Conservation (phyloP, 2,888 invertebrate genomes). For the Fragum sueziense region DNA sequence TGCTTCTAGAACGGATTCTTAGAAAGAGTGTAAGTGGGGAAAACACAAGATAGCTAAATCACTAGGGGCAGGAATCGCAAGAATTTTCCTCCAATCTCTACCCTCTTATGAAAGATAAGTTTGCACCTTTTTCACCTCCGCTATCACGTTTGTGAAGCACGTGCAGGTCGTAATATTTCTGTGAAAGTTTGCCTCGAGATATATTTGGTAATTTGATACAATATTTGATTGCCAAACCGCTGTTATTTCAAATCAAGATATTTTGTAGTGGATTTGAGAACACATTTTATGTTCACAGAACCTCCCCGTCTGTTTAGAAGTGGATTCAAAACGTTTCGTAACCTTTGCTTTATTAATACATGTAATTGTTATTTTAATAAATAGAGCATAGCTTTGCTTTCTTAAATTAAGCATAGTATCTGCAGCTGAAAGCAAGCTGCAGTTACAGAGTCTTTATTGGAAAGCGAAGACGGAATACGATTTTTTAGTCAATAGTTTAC, state of each 20-base stretch:
- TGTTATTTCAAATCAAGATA: background rate
- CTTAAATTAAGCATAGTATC: no score
- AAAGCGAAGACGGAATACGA: no score
- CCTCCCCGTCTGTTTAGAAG: background rate
- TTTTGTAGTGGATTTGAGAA: background rate
- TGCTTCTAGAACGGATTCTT: no score
- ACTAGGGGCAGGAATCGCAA: background rate
- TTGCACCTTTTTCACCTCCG: background rate
- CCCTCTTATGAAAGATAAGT: background rate
- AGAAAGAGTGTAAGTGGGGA: background rate
- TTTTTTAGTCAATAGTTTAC: no score
- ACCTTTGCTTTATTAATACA: no score
- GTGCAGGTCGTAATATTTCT: slow-evolving; percentile 13
- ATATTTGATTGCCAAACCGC: slow-evolving; percentile 7
- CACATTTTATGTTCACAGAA: background rate
- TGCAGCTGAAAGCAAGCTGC: no score
- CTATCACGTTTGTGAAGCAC: slow-evolving; percentile 2
- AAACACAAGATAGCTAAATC: background rate
- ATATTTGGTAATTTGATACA: background rate
- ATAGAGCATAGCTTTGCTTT: no score
- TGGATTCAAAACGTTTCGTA: no score
- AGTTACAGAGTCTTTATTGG: no score
- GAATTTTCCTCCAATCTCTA: background rate
- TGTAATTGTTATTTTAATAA: no score
- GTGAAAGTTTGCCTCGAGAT: slow-evolving; percentile 2